Evolutionary conservation across 2,888 invertebrate species (phyloP).

Genomic region (Podotricha telesiphe): DNA sequence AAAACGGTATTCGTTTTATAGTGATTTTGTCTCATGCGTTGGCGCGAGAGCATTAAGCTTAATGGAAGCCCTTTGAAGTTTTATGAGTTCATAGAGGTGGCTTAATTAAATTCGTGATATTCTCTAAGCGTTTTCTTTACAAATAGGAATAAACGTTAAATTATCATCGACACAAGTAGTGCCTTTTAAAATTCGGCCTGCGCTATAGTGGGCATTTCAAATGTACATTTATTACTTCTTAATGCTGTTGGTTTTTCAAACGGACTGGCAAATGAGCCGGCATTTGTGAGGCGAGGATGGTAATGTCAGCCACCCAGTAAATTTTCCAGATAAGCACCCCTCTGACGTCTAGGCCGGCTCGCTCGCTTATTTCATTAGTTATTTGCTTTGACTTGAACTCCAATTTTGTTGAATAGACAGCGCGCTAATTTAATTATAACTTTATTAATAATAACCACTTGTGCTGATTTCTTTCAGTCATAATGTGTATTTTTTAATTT

Average conservation of each 20-base stretch:
- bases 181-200: conserved; percentile 24
- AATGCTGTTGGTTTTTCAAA: conserved; percentile 69
- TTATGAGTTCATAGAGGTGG: conserved; percentile 63
- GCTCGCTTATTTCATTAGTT: conserved; percentile 75
- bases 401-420: conserved; percentile 59
- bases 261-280: conserved; percentile 74
- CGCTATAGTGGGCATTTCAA: conserved; percentile 44
- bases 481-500: too few relatives aligned
- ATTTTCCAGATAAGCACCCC: conserved; percentile 77
- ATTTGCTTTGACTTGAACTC: conserved; percentile 70
- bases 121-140: conserved; percentile 9
- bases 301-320: conserved; percentile 79
- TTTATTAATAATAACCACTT: conserved; percentile 16
- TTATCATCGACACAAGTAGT: conserved; percentile 4
- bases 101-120: conserved; percentile 47
- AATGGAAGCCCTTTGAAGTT: conserved; percentile 69
- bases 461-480: not conserved
- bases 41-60: conserved; percentile 75
- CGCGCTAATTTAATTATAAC: conserved; percentile 28
- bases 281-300: conserved; percentile 73
- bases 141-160: conserved; percentile 4
- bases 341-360: conserved; percentile 69
- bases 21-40: conserved; percentile 68
- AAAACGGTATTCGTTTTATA: conserved; percentile 74
- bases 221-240: conserved; percentile 57